A percentile compares a stretch with the other conserved stretches of the same genome.
Evolutionary conservation across 2,797 vertebrate genomes (phyloP).

Genomic region (Xenops minutus): DNA sequence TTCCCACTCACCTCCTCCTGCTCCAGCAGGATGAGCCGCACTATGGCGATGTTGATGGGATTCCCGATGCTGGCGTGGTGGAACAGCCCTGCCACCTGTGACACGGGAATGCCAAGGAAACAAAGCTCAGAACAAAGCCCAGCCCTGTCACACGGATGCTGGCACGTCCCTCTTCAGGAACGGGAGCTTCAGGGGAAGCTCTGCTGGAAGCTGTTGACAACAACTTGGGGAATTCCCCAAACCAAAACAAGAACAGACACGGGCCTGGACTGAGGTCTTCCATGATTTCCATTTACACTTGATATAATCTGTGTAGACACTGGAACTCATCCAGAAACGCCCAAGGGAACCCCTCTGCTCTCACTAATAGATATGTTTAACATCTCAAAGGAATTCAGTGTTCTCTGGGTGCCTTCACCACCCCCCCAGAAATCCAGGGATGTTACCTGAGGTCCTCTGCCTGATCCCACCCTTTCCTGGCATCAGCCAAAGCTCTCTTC

Average conservation of each 20-base stretch:
- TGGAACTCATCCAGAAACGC: not conserved
- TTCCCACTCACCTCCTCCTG: constrained; percentile 86
- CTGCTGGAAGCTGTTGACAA: not conserved
- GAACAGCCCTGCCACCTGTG: constrained; percentile 93
- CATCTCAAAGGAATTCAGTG: not conserved
- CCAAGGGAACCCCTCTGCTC: not conserved
- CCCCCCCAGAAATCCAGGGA: not conserved
- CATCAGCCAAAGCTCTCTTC: not conserved
- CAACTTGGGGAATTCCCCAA: not conserved
- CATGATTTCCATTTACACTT: rapidly evolving
- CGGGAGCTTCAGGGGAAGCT: not conserved
- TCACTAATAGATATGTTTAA: not conserved
- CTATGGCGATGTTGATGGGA: constrained; percentile 90
- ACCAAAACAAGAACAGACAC: not conserved
- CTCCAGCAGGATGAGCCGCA: constrained; percentile 91
- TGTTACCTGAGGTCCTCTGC: not conserved
- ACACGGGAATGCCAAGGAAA: not conserved
- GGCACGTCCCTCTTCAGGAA: not conserved
- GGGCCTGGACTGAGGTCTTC: not conserved
- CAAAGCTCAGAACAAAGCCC: not conserved
- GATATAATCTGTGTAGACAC: not conserved
- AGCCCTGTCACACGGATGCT: not conserved
- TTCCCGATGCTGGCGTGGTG: constrained; percentile 95
- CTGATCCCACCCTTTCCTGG: not conserved
- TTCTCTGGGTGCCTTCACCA: not conserved